Percentiles rank a stretch among this genome's conserved stretches.
Conservation (phyloP, 2,888 invertebrate genomes). For the Tinea trinotella region DNA sequence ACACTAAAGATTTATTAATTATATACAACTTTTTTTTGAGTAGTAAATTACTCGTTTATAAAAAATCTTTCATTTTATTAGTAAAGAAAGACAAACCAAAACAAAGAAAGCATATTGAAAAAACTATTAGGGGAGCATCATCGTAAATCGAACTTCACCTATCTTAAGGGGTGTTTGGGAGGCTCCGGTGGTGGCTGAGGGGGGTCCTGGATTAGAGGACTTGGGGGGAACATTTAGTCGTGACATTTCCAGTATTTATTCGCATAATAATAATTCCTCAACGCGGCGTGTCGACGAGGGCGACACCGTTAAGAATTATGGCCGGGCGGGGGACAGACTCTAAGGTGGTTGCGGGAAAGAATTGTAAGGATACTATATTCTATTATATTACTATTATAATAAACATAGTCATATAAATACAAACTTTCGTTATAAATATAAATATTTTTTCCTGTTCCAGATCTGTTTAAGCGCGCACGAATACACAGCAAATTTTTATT, state of each 20-base stretch:
- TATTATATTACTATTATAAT: background rate
- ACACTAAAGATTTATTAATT: no score
- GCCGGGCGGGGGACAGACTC: slow-evolving; percentile 56
- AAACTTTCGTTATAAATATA: no score
- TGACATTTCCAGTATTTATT: slow-evolving; percentile 77
- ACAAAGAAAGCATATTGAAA: background rate
- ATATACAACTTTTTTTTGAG: no score
- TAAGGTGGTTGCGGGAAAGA: slow-evolving; percentile 39
- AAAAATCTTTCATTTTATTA: no score
- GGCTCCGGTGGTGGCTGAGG: background rate
- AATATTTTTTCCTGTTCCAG: no score
- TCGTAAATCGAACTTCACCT: slow-evolving; percentile 14
- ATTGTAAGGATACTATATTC: slow-evolving; percentile 33
- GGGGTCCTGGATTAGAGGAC: slow-evolving; percentile 40
- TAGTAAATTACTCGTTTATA: no score
- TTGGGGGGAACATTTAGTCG: slow-evolving; percentile 71
- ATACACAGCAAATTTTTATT: no score
- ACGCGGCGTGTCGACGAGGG: slow-evolving; percentile 55
- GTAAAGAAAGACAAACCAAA: background rate
- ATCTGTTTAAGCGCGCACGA: no score
- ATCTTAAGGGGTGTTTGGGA: slow-evolving; percentile 15
- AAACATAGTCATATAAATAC: no score
- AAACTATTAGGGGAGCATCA: slow-evolving; percentile 2
- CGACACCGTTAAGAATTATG: slow-evolving; percentile 63
- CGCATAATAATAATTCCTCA: slow-evolving; percentile 77